Evolutionary conservation across 2,888 invertebrate genomes (phyloP).

Genomic region (Clusia tigrina): DNA sequence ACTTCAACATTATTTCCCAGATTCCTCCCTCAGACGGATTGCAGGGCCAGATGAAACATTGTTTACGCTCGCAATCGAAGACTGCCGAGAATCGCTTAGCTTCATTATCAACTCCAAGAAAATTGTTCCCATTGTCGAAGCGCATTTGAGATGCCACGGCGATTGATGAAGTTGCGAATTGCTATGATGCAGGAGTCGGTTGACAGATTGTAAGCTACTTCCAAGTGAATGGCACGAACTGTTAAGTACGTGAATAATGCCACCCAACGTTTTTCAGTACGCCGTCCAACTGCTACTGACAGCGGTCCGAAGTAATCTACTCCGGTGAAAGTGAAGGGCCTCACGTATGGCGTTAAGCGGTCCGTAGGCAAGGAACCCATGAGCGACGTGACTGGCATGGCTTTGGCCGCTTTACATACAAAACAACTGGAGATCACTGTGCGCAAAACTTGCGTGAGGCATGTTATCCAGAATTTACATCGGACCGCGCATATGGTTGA

Average conservation of each 20-base stretch:
- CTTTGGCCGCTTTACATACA: slow-evolving; percentile 21
- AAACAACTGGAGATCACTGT: slow-evolving; percentile 17
- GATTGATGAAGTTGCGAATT: slow-evolving; percentile 36
- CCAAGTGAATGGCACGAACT: too few species aligned
- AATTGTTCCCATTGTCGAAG: slow-evolving; percentile 33
- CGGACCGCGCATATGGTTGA: too few species aligned
- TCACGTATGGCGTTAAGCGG: too few species aligned
- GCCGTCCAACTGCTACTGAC: slow-evolving; percentile 18
- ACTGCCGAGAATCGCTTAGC: slow-evolving; percentile 6
- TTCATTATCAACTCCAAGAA: slow-evolving; percentile 24
- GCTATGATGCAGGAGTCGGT: slow-evolving; percentile 34
- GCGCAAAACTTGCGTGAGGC: slow-evolving; percentile 24
- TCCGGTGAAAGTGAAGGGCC: too few species aligned
- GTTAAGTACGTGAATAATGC: too few species aligned
- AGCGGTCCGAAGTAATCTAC: too few species aligned
- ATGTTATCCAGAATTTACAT: slow-evolving; percentile 25
- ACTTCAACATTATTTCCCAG: slow-evolving; percentile 27
- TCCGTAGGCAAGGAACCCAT: too few species aligned
- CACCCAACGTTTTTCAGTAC: slow-evolving; percentile 28
- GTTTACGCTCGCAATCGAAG: slow-evolving; percentile 8
- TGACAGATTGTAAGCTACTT: slow-evolving; percentile 31
- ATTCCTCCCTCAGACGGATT: too few species aligned
- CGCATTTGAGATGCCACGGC: slow-evolving; percentile 29
- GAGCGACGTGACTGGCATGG: slow-evolving; percentile 28
- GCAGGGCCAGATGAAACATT: slow-evolving; percentile 20